A percentile compares a stretch with the other conserved stretches of the same genome.
Conservation (phyloP, 1,140 invertebrate genomes). For the Phenacoccus solenopsis region DNA sequence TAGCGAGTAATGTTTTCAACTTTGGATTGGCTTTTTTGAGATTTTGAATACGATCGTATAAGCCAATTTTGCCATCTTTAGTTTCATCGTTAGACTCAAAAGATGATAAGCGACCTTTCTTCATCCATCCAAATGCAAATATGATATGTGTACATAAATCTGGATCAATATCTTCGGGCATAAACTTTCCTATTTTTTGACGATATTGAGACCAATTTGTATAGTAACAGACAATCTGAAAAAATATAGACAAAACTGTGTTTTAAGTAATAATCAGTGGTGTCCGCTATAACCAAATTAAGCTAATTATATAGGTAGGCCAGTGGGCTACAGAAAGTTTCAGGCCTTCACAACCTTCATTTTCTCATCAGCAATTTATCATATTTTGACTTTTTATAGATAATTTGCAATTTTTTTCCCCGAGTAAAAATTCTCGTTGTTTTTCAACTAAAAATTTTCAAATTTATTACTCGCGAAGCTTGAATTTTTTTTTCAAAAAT, state of each 20-base stretch:
- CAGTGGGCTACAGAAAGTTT: too few relatives aligned
- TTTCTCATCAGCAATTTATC: too few relatives aligned
- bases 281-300: too few relatives aligned
- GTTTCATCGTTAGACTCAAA: conserved; percentile 88
- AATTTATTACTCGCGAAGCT: too few relatives aligned
- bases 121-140: conserved; percentile 93
- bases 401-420: too few relatives aligned
- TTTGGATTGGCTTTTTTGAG: conserved; percentile 82
- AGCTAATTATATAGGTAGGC: too few relatives aligned
- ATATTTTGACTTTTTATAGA: too few relatives aligned
- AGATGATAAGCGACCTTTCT: conserved; percentile 81
- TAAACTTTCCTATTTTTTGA: conserved; percentile 81
- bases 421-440: too few relatives aligned
- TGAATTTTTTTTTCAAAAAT: too few relatives aligned
- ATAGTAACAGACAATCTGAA: conserved; percentile 83
- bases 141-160: conserved; percentile 92
- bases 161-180: conserved; percentile 88
- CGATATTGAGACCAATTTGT: conserved; percentile 97
- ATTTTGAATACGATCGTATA: conserved; percentile 71
- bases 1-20: conserved; percentile 73
- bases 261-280: not conserved
- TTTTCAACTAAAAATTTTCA: too few relatives aligned
- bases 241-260: conserved; percentile 22
- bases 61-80: conserved; percentile 76
- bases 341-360: too few relatives aligned